Conservation (phyloP, 2,797 vertebrate species). For the Geotrypetes seraphini region DNA sequence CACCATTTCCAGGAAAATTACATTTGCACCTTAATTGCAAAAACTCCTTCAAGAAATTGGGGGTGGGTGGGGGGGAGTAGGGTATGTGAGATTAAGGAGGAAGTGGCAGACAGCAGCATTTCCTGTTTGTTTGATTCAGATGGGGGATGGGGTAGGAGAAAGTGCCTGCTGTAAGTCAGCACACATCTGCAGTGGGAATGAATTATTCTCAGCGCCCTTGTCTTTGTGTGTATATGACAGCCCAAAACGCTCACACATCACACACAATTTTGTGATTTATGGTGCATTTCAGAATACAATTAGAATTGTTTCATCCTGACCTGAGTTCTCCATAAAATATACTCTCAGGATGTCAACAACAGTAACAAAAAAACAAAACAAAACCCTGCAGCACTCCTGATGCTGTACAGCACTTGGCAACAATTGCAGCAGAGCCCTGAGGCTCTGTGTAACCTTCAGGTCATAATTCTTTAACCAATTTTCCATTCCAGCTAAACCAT, state of each 20-base stretch:
- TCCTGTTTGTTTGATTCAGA: too few species aligned
- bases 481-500: constrained; percentile 10
- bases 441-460: constrained; percentile 2
- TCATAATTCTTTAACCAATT: constrained; percentile 22
- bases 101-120: too few species aligned
- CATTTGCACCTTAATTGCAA: too few species aligned
- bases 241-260: too few species aligned
- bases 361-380: background rate
- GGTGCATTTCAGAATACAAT: background rate
- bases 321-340: background rate
- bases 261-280: background rate
- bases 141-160: too few species aligned
- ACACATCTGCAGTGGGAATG: background rate
- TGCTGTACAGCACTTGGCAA: background rate
- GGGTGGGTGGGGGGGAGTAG: too few species aligned
- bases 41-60: too few species aligned
- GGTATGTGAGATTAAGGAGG: too few species aligned
- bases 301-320: background rate
- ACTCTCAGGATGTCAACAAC: background rate
- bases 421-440: background rate
- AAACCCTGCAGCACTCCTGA: accelerated
- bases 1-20: too few species aligned
- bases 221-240: background rate
- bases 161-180: background rate
- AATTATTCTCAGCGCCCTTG: background rate